Conservation (phyloP, 30 jellyfish, hydroid and myxozoan species). For the Cassiopea xamachana region DNA sequence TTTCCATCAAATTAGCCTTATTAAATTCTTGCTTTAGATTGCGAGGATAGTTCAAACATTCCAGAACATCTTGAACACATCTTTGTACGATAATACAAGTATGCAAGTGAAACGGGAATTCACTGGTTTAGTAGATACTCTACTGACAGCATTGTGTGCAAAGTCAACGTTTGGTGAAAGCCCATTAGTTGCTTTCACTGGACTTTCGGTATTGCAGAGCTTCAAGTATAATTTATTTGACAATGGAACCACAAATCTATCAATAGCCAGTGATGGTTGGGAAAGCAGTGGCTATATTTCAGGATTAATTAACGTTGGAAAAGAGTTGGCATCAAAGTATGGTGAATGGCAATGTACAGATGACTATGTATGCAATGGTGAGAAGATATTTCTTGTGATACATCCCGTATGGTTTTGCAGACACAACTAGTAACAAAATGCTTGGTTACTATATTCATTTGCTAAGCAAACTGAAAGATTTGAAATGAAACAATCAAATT, state of each 20-base stretch:
- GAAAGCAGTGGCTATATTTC: constrained; percentile 17
- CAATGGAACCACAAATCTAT: constrained; percentile 17
- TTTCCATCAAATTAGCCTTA: neutral
- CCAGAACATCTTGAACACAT: constrained; percentile 59
- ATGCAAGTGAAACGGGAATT: constrained; percentile 65
- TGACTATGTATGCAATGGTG: constrained; percentile 79
- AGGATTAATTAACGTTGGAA: constrained; percentile 38
- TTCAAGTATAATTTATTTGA: constrained; percentile 53
- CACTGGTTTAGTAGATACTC: constrained; percentile 54
- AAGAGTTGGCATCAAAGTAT: constrained; percentile 34
- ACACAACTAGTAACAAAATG: too few relatives aligned
- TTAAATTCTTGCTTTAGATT: constrained; percentile 34
- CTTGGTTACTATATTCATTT: too few relatives aligned
- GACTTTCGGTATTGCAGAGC: constrained; percentile 63
- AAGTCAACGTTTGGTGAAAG: constrained; percentile 64
- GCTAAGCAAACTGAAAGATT: too few relatives aligned
- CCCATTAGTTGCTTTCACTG: constrained; percentile 45
- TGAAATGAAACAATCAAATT: too few relatives aligned
- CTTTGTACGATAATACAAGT: constrained; percentile 43
- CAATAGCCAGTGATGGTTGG: constrained; percentile 43
- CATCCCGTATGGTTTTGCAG: too few relatives aligned
- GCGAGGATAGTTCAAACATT: constrained; percentile 51
- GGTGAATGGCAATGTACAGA: constrained; percentile 70
- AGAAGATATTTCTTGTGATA: neutral
- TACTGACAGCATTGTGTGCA: constrained; percentile 73